Percentiles rank a stretch among this genome's conserved stretches.
These are phyloP conservation scores for Triops cancriformis DNA, from an alignment of 1,140 invertebrate species.

Conservation along the genomic window DNA sequence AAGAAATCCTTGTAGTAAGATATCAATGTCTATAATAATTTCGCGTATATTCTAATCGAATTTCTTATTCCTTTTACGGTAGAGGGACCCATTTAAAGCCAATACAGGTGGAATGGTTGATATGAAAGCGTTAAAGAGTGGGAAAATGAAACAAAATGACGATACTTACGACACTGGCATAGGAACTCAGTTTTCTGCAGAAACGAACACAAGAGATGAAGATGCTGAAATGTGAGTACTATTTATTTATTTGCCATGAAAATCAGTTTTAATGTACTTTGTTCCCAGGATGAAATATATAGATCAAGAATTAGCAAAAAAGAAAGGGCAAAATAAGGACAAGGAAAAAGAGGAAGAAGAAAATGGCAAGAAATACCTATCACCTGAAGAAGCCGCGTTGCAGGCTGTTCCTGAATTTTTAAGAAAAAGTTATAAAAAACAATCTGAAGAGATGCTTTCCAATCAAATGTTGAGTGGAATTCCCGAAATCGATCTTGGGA, in stretches of 20 bases:
- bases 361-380: conserved; percentile 49
- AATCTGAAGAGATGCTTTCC: conserved; percentile 96
- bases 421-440: conserved; percentile 64
- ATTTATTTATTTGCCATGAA: conserved; percentile 14
- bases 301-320: conserved; percentile 80
- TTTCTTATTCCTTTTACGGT: conserved; percentile 15
- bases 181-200: conserved; percentile 93
- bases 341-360: conserved; percentile 45
- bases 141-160: conserved; percentile 60
- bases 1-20: conserved; percentile 50
- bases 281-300: conserved; percentile 85
- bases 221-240: conserved; percentile 85
- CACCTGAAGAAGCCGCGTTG: conserved; percentile 76
- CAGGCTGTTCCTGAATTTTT: conserved; percentile 79
- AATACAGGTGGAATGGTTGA: conserved; percentile 84
- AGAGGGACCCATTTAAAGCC: conserved; percentile 53
- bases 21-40: background rate
- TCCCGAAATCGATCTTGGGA: conserved; percentile 98
- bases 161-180: conserved; percentile 84
- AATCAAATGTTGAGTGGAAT: conserved; percentile 99
- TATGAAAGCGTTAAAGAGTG: conserved; percentile 73
- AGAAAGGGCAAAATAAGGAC: conserved; percentile 55
- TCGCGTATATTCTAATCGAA: background rate
- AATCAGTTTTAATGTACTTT: conserved; percentile 29
- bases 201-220: conserved; percentile 96